Percentiles rank a stretch among this genome's conserved stretches.
These are phyloP conservation scores for Numenius arquata DNA, from an alignment of 2,113 vertebrate genomes.

Conservation along the genomic window DNA sequence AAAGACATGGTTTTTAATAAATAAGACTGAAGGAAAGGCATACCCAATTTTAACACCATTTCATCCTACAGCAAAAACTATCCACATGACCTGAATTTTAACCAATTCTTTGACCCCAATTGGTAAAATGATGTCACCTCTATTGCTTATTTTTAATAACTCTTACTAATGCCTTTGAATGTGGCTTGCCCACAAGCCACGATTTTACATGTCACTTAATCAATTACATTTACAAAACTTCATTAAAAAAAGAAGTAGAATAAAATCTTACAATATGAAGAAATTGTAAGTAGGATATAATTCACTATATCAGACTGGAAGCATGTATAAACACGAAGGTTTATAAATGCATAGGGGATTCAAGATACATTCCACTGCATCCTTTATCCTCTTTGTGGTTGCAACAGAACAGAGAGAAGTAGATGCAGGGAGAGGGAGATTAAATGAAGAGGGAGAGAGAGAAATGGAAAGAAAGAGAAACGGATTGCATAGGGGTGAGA, in stretches of 20 bases:
- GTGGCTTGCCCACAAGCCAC: not conserved
- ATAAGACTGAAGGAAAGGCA: not conserved
- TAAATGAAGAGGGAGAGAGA: not conserved
- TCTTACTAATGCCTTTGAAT: not conserved
- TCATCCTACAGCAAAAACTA: not conserved
- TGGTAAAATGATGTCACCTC: not conserved
- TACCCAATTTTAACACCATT: not conserved
- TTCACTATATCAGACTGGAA: not conserved
- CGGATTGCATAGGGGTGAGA: not conserved
- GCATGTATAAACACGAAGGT: not conserved
- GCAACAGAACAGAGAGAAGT: not conserved
- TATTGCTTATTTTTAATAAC: not conserved
- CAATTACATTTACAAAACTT: not conserved
- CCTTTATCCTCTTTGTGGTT: not conserved
- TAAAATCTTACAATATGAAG: not conserved
- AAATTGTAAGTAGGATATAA: not conserved
- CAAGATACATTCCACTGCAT: not conserved
- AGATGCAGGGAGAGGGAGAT: not conserved
- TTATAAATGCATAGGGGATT: not conserved
- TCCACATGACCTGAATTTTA: not conserved
- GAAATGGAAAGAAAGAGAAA: not conserved
- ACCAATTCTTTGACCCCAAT: not conserved
- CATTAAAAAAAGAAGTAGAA: not conserved
- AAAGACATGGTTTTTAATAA: not conserved
- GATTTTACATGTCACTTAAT: not conserved